Evolutionary conservation across 2,797 vertebrate genomes (phyloP).

Genomic region (Ptychadena robeensis): DNA sequence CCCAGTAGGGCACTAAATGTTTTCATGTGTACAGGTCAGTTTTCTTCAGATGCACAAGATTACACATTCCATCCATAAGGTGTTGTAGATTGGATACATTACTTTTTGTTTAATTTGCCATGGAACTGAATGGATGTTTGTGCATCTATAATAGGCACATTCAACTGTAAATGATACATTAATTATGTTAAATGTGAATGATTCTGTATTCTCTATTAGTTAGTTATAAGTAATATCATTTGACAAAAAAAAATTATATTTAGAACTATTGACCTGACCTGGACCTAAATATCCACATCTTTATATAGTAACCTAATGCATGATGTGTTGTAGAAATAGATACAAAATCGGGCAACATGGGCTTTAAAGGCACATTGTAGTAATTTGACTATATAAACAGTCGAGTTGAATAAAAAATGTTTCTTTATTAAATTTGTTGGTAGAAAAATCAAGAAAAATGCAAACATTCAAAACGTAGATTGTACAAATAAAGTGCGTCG

Average conservation of each 20-base stretch:
- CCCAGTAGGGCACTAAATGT: background rate
- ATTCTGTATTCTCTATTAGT: background rate
- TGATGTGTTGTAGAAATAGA: too few relatives aligned
- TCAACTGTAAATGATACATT: background rate
- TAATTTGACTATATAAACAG: too few relatives aligned
- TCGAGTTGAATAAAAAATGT: too few relatives aligned
- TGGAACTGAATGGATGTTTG: background rate
- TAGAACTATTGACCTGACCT: background rate
- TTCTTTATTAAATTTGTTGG: too few relatives aligned
- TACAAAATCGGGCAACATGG: too few relatives aligned
- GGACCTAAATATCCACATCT: background rate
- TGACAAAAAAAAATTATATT: too few relatives aligned
- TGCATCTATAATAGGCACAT: background rate
- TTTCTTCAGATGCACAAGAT: background rate
- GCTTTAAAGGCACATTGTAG: too few relatives aligned
- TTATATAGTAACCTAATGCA: background rate
- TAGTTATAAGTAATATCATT: too few relatives aligned
- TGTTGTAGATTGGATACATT: background rate
- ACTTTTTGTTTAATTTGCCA: background rate
- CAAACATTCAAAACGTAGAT: too few relatives aligned
- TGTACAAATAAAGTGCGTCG: too few relatives aligned
- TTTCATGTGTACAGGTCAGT: background rate
- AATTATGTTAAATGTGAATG: background rate
- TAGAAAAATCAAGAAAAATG: too few relatives aligned
- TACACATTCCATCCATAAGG: background rate